Evolutionary conservation across 2,797 vertebrate genomes (phyloP), one percentile per base, ranked within the genome.

Genomic region (Lacerta bilineata): DNA sequence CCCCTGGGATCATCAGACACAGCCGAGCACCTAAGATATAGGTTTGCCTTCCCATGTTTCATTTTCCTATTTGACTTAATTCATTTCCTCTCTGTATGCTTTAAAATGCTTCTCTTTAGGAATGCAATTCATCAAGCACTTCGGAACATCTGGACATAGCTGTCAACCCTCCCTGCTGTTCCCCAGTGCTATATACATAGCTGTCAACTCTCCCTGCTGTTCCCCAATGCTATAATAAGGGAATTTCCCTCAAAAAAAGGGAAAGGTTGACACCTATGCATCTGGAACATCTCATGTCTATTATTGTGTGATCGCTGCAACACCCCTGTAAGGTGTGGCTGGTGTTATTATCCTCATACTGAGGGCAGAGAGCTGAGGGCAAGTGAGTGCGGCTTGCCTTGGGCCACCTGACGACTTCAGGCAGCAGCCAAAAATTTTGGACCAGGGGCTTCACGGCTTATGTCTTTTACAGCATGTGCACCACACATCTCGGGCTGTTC

Each of bases 321-420:
- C 69, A 39, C 29, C 20, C n/a, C 25, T 27, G 18, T 0, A 10
- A 50, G 55, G 18, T 43, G 33, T 36, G 72, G n/a, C 6, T 41
- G 8, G 7, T 64, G 33, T 46, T 18, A n/a, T 33, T 15, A 8
- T 27, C 3, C 9, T 11, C 76, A 5, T 46, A 18, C 7, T 33
- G 17, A 77, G 8, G 5, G n/a, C 4, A 0, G 64, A 43, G 5
- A 50, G 11, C 33, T 4, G 15, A 80, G 43, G 29, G 18, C 4
- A 59, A 8, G 2, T 13, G 17, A 8, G 1, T 1, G 5, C 8
- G n/a, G 8, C 2, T 3, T 11, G 2, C 46, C 61, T 8, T 3
- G 59, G 39, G 39, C 66, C 64, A 36, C 39, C 74, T 50, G 39
- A 27, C 1, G 17, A 11, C 3, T 39, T 41, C 61, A 36, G 50